phyloP scores from a whole-genome alignment of 1,140 invertebrate species.

The Myzus persicae region DNA sequence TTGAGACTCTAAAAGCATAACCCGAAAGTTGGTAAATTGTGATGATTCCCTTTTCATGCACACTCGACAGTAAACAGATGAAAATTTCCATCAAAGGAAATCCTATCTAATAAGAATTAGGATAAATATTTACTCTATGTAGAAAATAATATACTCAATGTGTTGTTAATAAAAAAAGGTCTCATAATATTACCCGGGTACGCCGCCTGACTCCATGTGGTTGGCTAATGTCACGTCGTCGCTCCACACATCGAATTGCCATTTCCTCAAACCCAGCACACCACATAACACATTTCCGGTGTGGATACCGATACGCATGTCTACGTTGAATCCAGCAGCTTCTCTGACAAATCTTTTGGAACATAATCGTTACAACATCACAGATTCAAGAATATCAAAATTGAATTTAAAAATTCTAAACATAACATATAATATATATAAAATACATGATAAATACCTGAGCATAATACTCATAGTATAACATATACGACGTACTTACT shows the following conservation, averaged over 20 bases:
- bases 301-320: slow-evolving; percentile 95
- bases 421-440: no score
- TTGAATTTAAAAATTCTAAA: not conserved
- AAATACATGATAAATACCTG: not conserved
- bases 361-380: not conserved
- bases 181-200: slow-evolving; percentile 81
- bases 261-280: slow-evolving; percentile 93
- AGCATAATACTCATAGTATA: not conserved
- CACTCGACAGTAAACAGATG: not conserved
- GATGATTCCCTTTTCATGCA: not conserved
- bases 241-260: slow-evolving; percentile 99
- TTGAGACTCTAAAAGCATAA: not conserved
- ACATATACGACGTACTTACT: no score
- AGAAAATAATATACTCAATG: not conserved
- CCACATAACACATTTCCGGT: slow-evolving; percentile 94
- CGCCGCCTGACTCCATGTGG: slow-evolving; percentile 95
- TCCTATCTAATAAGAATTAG: not conserved
- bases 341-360: slow-evolving; percentile 82
- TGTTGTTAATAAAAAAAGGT: not conserved
- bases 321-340: slow-evolving; percentile 87
- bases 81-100: not conserved
- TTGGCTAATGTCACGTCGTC: slow-evolving; percentile 97
- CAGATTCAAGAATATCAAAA: not conserved
- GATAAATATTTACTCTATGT: slow-evolving; percentile 3
- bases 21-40: not conserved